Conservation (phyloP, 92 coral and sea anemone genomes). For the Pocillopora meandrina region DNA sequence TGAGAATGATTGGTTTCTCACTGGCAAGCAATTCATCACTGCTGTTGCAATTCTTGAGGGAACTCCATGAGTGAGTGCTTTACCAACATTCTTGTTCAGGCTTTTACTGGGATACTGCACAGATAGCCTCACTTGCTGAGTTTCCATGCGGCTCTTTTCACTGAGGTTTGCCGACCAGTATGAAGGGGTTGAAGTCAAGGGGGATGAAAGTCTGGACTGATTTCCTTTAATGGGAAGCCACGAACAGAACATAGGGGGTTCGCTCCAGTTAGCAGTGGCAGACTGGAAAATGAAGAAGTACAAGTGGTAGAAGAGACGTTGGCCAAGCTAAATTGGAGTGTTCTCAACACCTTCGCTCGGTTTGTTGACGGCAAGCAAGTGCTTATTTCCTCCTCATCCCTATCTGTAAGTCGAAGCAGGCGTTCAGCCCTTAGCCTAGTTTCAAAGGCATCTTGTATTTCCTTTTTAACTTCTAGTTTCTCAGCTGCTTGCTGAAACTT, state of each 20-base stretch:
- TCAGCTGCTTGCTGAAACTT: too few relatives aligned
- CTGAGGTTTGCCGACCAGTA: conserved; percentile 26
- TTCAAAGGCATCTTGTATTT: too few relatives aligned
- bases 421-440: too few relatives aligned
- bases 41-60: conserved; percentile 44
- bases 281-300: conserved; percentile 35
- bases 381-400: conserved; percentile 24
- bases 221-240: background rate
- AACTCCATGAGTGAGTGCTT: conserved; percentile 36
- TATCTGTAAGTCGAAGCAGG: conserved; percentile 19
- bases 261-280: conserved; percentile 34
- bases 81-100: background rate
- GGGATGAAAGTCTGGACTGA: conserved; percentile 9
- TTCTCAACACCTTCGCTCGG: conserved; percentile 41
- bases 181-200: conserved; percentile 40
- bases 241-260: conserved; percentile 29
- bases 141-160: background rate
- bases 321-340: conserved; percentile 22
- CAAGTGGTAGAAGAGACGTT: conserved; percentile 31
- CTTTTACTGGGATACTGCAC: conserved; percentile 13
- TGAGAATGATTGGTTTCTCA: conserved; percentile 16
- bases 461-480: too few relatives aligned
- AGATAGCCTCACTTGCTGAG: conserved; percentile 29
- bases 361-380: conserved; percentile 31
- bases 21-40: conserved; percentile 43